A percentile compares a stretch with the other conserved stretches of the same genome.
These are phyloP conservation scores for Tethya wilhelma DNA, from an alignment of 37 sponge, comb jelly and placozoan genomes.

Conservation along the genomic window DNA sequence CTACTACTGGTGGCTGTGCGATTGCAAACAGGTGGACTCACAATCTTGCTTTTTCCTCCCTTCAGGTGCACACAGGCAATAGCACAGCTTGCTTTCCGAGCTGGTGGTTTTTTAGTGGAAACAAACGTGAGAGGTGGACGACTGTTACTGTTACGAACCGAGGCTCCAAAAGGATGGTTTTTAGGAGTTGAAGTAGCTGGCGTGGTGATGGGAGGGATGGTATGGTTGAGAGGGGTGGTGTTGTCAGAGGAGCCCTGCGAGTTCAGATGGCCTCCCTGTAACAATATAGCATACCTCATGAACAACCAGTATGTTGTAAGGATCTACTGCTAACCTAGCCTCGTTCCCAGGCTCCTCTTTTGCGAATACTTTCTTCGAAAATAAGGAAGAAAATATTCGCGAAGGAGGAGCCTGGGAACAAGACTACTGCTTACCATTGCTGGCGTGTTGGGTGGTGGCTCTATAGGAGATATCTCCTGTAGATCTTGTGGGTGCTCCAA, in stretches of 20 bases:
- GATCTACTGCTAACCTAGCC: too few species aligned
- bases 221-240: conserved; percentile 6
- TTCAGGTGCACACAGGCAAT: conserved; percentile 2
- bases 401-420: background rate
- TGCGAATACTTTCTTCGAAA: background rate
- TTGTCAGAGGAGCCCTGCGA: conserved; percentile 15
- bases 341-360: too few species aligned
- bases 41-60: conserved; percentile 18
- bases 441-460: conserved; percentile 25
- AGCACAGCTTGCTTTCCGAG: conserved; percentile 17
- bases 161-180: background rate
- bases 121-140: conserved; percentile 24
- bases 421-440: conserved; percentile 3
- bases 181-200: conserved; percentile 49
- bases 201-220: background rate
- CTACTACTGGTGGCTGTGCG: too few species aligned
- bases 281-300: background rate
- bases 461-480: conserved; percentile 31
- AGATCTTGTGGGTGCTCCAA: background rate
- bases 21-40: background rate
- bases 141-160: background rate
- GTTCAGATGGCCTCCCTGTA: conserved; percentile 28
- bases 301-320: background rate
- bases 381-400: background rate
- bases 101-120: too few species aligned